Evolutionary conservation across 2,888 invertebrate species (phyloP).

Genomic region (Petrophora chlorosata): DNA sequence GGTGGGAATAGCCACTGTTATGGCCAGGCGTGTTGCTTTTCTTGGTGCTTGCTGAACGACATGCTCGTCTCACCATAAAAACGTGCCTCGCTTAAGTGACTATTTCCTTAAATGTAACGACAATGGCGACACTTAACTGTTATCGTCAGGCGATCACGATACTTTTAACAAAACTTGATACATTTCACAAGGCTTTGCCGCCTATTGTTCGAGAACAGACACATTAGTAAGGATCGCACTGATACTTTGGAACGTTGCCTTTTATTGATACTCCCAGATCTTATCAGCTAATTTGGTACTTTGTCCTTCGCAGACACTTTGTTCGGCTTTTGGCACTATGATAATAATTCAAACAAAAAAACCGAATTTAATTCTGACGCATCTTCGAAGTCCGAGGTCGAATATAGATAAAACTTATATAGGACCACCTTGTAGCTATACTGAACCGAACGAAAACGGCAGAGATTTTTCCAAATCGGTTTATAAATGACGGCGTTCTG

Average conservation of each 20-base stretch:
- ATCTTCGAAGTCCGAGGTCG: too few relatives aligned
- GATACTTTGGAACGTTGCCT: conserved; percentile 39
- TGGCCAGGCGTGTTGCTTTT: too few relatives aligned
- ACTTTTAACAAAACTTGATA: conserved; percentile 66
- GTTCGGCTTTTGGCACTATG: not conserved
- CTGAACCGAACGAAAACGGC: too few relatives aligned
- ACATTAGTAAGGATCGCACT: conserved; percentile 42
- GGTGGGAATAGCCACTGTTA: too few relatives aligned
- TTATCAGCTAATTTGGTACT: conserved; percentile 48
- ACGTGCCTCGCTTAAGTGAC: conserved; percentile 26
- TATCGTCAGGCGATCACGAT: conserved; percentile 52
- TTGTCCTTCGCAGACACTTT: conserved; percentile 26
- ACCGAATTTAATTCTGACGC: too few relatives aligned
- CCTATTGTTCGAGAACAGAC: conserved; percentile 44
- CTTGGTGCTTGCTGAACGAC: too few relatives aligned
- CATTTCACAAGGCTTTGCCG: conserved; percentile 56
- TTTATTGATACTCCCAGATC: conserved; percentile 34
- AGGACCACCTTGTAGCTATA: too few relatives aligned
- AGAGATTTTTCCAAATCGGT: too few relatives aligned
- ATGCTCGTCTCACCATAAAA: conserved; percentile 9
- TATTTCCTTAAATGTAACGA: conserved; percentile 39
- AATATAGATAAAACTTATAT: too few relatives aligned
- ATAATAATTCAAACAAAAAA: too few relatives aligned
- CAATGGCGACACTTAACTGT: conserved; percentile 40
- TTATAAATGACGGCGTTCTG: too few relatives aligned